Percentiles rank a stretch among this genome's conserved stretches.
Conservation (phyloP, 2,113 vertebrate species). For the Peromyscus leucopus region DNA sequence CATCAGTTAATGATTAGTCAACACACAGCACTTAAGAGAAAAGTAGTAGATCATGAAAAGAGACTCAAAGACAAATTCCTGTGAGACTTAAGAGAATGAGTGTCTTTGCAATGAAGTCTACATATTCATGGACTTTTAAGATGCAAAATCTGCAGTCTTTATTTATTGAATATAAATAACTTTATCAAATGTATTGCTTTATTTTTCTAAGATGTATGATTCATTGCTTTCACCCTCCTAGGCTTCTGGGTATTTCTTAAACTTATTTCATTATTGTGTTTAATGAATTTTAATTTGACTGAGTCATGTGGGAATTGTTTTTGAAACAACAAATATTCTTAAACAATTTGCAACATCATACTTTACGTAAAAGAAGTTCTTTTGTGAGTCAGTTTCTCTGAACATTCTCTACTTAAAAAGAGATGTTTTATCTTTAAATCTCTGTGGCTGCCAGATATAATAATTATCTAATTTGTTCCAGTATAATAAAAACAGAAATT, state of each 20-base stretch:
- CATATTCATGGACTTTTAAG: neutral
- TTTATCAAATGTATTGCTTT: neutral
- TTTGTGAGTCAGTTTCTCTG: neutral
- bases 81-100: neutral
- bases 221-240: neutral
- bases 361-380: neutral
- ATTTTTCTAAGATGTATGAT: neutral
- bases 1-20: neutral
- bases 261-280: neutral
- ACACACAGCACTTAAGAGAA: neutral
- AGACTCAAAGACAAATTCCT: neutral
- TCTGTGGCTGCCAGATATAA: neutral
- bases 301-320: neutral
- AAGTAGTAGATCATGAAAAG: neutral
- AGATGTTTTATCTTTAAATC: neutral
- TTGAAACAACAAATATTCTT: conserved; percentile 20
- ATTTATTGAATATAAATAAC: neutral
- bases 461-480: neutral
- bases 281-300: conserved; percentile 20
- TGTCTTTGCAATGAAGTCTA: neutral
- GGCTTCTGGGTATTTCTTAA: neutral
- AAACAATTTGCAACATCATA: neutral
- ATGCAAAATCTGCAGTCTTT: neutral
- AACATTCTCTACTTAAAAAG: neutral
- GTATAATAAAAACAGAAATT: neutral